Percentiles rank a stretch among this genome's conserved stretches.
Conservation (phyloP, 2,888 invertebrate species). For the Andrena camellia region DNA sequence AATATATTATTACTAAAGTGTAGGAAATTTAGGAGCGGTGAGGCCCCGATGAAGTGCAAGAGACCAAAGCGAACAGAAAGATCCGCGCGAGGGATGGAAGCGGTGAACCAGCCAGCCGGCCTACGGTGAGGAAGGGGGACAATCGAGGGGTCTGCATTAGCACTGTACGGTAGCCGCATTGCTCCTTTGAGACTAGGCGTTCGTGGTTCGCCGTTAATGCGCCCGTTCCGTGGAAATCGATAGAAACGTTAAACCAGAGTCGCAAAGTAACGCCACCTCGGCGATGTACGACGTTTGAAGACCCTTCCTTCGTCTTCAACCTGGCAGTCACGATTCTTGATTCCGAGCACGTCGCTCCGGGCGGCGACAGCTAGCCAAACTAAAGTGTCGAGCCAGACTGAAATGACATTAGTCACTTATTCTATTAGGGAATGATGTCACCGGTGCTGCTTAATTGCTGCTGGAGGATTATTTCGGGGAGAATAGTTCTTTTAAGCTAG, state of each 20-base stretch:
- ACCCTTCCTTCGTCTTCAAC: slow-evolving; percentile 25
- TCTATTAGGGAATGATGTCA: slow-evolving; percentile 44
- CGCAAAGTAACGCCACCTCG: slow-evolving; percentile 42
- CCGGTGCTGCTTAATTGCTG: slow-evolving; percentile 23
- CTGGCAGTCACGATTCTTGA: slow-evolving; percentile 25
- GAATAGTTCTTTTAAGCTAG: too few relatives aligned
- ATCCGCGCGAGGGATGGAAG: slow-evolving; percentile 42
- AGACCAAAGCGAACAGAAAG: slow-evolving; percentile 59
- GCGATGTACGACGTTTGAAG: slow-evolving; percentile 26
- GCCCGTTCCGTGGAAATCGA: slow-evolving; percentile 72
- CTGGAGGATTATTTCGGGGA: slow-evolving; percentile 23
- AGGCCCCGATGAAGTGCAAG: slow-evolving; percentile 76
- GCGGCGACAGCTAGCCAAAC: slow-evolving; percentile 29
- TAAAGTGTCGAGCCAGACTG: slow-evolving; percentile 6
- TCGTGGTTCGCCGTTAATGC: slow-evolving; percentile 72
- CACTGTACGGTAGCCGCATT: slow-evolving; percentile 69
- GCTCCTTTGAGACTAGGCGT: slow-evolving; percentile 74
- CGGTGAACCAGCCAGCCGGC: slow-evolving; percentile 17
- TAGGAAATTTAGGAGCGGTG: slow-evolving; percentile 75
- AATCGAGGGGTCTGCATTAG: slow-evolving; percentile 66
- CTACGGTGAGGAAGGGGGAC: slow-evolving; percentile 34
- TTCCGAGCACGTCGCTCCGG: slow-evolving; percentile 42
- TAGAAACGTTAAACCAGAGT: slow-evolving; percentile 67
- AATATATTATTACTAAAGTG: slow-evolving; percentile 83
- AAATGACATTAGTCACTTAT: slow-evolving; percentile 51